Conservation (phyloP, 2,888 invertebrate species). For the Agrochola circellaris region DNA sequence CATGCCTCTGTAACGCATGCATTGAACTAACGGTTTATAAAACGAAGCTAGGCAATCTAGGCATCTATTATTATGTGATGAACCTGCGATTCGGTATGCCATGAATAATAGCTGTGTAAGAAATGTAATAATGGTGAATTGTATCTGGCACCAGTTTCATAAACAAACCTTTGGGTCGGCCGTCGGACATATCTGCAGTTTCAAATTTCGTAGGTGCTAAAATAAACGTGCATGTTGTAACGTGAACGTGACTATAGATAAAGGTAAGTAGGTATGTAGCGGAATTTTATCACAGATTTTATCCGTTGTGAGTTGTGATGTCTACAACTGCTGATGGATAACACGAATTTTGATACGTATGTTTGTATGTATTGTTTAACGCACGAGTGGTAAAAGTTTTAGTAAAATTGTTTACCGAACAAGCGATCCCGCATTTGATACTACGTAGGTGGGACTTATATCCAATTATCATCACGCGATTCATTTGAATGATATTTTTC, state of each 20-base stretch:
- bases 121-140: conserved; percentile 19
- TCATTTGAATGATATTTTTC: background rate
- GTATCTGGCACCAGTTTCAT: conserved; percentile 36
- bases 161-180: conserved; percentile 38
- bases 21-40: conserved; percentile 62
- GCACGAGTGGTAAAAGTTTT: background rate
- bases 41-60: conserved; percentile 26
- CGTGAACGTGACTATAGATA: conserved; percentile 46
- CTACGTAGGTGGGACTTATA: background rate
- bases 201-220: conserved; percentile 56
- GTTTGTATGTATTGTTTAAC: background rate
- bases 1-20: conserved; percentile 62
- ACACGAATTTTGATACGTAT: conserved; percentile 13
- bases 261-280: conserved; percentile 36
- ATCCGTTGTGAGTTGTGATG: conserved; percentile 31
- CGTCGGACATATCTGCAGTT: conserved; percentile 43
- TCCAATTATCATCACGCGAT: background rate
- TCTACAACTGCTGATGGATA: conserved; percentile 47
- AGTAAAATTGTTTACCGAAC: background rate
- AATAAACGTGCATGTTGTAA: conserved; percentile 35
- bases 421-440: background rate
- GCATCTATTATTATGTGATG: conserved; percentile 41
- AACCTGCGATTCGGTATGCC: conserved; percentile 44
- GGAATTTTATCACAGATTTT: conserved; percentile 49
- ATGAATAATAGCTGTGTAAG: conserved; percentile 32